phyloP scores from a whole-genome alignment of 2,797 vertebrate species.

The Brotula barbata region DNA sequence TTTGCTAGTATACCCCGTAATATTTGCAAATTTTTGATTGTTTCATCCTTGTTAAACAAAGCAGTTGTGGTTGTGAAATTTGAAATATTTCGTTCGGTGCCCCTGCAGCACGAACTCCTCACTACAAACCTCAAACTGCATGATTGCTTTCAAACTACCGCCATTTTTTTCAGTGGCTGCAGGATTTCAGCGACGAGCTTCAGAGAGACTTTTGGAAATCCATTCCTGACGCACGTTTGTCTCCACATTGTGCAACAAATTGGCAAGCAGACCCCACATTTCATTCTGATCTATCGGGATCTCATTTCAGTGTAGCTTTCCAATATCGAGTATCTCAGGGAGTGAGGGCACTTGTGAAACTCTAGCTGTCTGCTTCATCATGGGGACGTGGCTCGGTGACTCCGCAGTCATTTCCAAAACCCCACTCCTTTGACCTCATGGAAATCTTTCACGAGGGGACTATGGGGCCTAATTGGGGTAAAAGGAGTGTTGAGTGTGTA shows the following conservation, averaged over 20 bases:
- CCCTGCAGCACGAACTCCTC: neutral
- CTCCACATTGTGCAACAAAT: constrained; percentile 41
- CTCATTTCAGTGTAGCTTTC: constrained; percentile 25
- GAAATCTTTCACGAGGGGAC: constrained; percentile 68
- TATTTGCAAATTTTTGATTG: too few species aligned
- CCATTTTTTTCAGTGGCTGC: too few species aligned
- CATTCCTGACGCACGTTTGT: constrained; percentile 28
- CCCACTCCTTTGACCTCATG: constrained; percentile 77
- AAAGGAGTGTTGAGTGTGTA: neutral
- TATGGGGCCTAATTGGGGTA: constrained; percentile 17
- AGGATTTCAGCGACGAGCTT: neutral
- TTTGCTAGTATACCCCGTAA: too few species aligned
- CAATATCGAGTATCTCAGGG: constrained; percentile 38
- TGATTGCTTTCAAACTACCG: neutral
- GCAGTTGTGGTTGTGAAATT: too few species aligned
- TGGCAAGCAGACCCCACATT: constrained; percentile 12
- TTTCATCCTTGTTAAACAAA: too few species aligned
- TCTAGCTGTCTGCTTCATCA: constrained; percentile 61
- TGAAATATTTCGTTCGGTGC: neutral
- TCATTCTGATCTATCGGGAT: constrained; percentile 37
- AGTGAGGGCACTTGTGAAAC: constrained; percentile 66
- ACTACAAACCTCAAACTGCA: neutral
- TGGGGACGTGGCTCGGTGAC: constrained; percentile 55
- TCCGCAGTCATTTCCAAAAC: constrained; percentile 56
- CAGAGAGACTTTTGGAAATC: constrained; percentile 6